phyloP scores from a whole-genome alignment of 2,888 invertebrate species.

The Macaria notata region DNA sequence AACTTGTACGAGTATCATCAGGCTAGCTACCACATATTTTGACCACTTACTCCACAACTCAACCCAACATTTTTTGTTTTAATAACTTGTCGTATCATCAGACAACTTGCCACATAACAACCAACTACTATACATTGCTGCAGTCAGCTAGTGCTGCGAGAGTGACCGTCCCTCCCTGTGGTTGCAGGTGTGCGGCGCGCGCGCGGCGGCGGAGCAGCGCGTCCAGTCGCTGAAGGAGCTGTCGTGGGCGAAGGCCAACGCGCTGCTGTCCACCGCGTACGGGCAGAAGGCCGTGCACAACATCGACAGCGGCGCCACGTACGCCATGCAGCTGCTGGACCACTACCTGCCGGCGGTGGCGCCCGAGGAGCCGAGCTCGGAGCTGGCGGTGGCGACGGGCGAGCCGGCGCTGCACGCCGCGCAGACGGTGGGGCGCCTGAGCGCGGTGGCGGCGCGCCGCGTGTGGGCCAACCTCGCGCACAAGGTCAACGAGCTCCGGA shows the following conservation, averaged over 20 bases:
- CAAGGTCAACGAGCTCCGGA: conserved; percentile 78
- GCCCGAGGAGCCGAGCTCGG: conserved; percentile 82
- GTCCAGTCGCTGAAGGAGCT: conserved; percentile 85
- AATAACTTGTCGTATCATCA: too few relatives aligned
- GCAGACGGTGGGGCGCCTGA: conserved; percentile 87
- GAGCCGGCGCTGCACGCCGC: conserved; percentile 87
- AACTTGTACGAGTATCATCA: too few relatives aligned
- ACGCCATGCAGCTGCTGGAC: conserved; percentile 88
- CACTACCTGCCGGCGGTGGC: conserved; percentile 84
- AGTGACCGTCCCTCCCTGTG: neutral
- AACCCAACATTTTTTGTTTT: too few relatives aligned
- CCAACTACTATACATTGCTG: too few relatives aligned
- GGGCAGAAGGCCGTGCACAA: conserved; percentile 86
- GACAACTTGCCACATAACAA: too few relatives aligned
- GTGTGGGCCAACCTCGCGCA: conserved; percentile 85
- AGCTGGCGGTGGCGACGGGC: conserved; percentile 79
- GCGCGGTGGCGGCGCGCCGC: conserved; percentile 86
- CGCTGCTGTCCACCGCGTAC: conserved; percentile 85
- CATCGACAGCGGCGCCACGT: conserved; percentile 85
- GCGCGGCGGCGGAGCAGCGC: conserved; percentile 78
- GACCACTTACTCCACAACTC: too few relatives aligned
- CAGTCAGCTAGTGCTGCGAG: too few relatives aligned
- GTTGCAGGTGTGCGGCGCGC: conserved; percentile 71
- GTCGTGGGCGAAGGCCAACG: conserved; percentile 88
- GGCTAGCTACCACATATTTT: too few relatives aligned